Percentiles rank a stretch among this genome's conserved stretches.
Conservation (phyloP, 2,888 invertebrate genomes). For the Ophion obscuratus region DNA sequence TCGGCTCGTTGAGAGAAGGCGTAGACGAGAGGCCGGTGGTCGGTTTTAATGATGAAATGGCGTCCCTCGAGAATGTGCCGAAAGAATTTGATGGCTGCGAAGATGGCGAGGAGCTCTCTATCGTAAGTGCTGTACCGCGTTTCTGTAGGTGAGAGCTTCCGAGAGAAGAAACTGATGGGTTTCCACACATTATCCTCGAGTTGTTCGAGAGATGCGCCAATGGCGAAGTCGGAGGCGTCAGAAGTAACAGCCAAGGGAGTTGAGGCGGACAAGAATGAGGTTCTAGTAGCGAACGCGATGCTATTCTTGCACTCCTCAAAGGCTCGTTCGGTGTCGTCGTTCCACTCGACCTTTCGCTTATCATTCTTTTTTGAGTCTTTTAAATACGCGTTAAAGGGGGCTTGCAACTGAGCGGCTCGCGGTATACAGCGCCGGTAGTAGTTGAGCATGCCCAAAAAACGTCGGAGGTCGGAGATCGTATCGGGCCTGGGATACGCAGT, state of each 20-base stretch:
- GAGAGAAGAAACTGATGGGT: slow-evolving; percentile 39
- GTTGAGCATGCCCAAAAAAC: slow-evolving; percentile 52
- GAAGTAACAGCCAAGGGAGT: background rate
- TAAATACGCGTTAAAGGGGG: slow-evolving; percentile 53
- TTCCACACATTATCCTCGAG: slow-evolving; percentile 26
- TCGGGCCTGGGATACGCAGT: background rate
- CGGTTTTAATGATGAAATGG: slow-evolving; percentile 45
- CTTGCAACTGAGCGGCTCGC: slow-evolving; percentile 31
- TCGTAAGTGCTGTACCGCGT: slow-evolving; percentile 49
- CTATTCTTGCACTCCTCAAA: slow-evolving; percentile 17
- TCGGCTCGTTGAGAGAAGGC: slow-evolving; percentile 24
- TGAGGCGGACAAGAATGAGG: background rate
- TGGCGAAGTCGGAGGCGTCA: slow-evolving; percentile 33
- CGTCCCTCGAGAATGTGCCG: slow-evolving; percentile 48
- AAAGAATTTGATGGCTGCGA: slow-evolving; percentile 43
- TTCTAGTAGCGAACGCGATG: background rate
- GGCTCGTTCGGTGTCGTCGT: background rate
- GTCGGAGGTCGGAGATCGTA: slow-evolving; percentile 30
- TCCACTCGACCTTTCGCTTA: slow-evolving; percentile 22
- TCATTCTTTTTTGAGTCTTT: slow-evolving; percentile 55
- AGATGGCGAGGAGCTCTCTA: slow-evolving; percentile 54
- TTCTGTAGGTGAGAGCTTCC: slow-evolving; percentile 40
- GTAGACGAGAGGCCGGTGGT: slow-evolving; percentile 51
- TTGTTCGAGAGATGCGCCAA: slow-evolving; percentile 37
- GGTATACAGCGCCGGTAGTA: slow-evolving; percentile 42